Percentiles rank a stretch among this genome's conserved stretches.
phyloP scores from a whole-genome alignment of 2,797 vertebrate genomes.

The Acipenser transmontanus region DNA sequence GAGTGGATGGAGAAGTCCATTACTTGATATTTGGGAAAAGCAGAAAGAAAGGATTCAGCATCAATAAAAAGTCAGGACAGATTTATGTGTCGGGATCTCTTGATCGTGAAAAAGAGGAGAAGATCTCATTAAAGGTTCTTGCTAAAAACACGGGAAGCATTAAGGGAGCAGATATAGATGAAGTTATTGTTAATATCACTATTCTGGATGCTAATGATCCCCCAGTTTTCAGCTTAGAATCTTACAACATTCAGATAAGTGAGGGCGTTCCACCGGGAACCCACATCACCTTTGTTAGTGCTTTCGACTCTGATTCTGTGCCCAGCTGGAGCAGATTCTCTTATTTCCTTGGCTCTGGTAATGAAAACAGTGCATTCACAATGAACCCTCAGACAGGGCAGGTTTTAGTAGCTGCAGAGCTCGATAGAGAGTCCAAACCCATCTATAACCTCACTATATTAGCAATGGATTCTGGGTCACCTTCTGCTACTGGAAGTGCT shows the following conservation, averaged over 20 bases:
- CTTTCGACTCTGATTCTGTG: constrained; percentile 90
- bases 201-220: constrained; percentile 94
- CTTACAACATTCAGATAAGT: constrained; percentile 81
- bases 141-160: constrained; percentile 93
- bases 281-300: constrained; percentile 89
- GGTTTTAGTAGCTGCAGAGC: constrained; percentile 81
- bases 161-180: constrained; percentile 86
- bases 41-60: constrained; percentile 85
- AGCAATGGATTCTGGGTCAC: constrained; percentile 83
- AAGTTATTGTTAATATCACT: constrained; percentile 90
- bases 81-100: constrained; percentile 86
- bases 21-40: constrained; percentile 92
- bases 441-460: constrained; percentile 84
- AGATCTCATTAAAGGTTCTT: constrained; percentile 82
- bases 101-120: constrained; percentile 91
- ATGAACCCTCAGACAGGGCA: constrained; percentile 91
- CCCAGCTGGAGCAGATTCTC: constrained; percentile 97
- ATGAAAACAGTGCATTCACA: constrained; percentile 76
- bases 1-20: constrained; percentile 84
- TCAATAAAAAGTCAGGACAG: constrained; percentile 80
- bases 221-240: constrained; percentile 79
- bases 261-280: constrained; percentile 84
- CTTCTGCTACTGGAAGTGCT: constrained; percentile 83
- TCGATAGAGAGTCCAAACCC: constrained; percentile 83
- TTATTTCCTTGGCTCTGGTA: constrained; percentile 78